Percentiles rank a stretch among this genome's conserved stretches.
Evolutionary conservation across 2,797 vertebrate species (phyloP).

Genomic region (Holocentrus rufus): DNA sequence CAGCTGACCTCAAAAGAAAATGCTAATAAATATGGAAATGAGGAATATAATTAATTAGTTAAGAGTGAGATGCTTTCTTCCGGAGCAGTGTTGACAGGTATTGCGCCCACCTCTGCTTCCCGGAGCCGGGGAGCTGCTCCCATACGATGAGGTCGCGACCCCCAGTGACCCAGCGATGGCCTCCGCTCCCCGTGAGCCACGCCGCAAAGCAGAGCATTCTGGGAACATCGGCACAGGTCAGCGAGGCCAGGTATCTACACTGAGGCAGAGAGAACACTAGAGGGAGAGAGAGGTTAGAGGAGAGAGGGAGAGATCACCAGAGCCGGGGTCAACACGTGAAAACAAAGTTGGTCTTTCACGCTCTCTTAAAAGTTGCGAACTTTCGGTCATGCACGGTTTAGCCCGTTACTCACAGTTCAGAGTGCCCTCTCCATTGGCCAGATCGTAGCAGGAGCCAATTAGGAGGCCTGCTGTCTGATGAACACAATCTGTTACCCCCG

Average conservation of each 20-base stretch:
- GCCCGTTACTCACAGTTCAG: conserved; percentile 81
- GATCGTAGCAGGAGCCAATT: conserved; percentile 85
- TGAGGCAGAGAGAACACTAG: conserved; percentile 83
- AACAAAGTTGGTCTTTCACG: conserved; percentile 49
- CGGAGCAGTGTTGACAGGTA: conserved; percentile 9
- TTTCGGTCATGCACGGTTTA: conserved; percentile 36
- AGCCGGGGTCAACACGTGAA: conserved; percentile 26
- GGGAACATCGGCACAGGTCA: conserved; percentile 77
- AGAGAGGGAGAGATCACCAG: conserved; percentile 2
- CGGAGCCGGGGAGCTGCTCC: conserved; percentile 82
- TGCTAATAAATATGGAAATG: conserved; percentile 58
- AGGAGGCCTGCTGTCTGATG: conserved; percentile 83
- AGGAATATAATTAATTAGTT: conserved; percentile 21
- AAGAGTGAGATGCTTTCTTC: conserved; percentile 20
- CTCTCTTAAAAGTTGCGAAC: conserved; percentile 17
- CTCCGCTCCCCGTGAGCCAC: conserved; percentile 83
- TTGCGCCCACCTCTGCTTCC: conserved; percentile 78
- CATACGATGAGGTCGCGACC: conserved; percentile 81
- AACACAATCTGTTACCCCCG: conserved; percentile 85
- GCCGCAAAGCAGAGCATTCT: conserved; percentile 82
- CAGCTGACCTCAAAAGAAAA: conserved; percentile 38
- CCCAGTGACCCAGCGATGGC: conserved; percentile 85
- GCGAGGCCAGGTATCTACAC: conserved; percentile 80
- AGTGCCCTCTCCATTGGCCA: conserved; percentile 81
- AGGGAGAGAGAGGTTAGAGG: conserved; percentile 17